phyloP scores from a whole-genome alignment of 2,888 invertebrate species.

The Crocallis elinguaria region DNA sequence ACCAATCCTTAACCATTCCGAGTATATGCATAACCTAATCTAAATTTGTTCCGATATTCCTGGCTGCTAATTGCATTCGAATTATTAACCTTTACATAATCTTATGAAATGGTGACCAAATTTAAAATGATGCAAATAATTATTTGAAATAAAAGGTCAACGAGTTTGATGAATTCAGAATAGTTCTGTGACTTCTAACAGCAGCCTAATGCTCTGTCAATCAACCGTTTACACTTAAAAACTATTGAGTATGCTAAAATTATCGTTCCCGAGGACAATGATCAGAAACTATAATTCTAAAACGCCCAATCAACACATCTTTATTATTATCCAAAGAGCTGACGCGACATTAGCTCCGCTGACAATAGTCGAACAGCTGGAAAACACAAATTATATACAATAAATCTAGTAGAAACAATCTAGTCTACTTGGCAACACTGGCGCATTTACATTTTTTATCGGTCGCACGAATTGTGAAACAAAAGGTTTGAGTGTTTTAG shows the following conservation, averaged over 20 bases:
- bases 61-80: no score
- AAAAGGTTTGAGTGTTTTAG: slow-evolving; percentile 63
- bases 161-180: slow-evolving; percentile 9
- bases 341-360: slow-evolving; percentile 15
- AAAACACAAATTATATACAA: slow-evolving; percentile 50
- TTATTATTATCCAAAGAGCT: slow-evolving; percentile 9
- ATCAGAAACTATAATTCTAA: slow-evolving; percentile 9
- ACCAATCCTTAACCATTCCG: no score
- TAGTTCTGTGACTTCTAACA: not conserved
- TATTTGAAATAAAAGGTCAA: slow-evolving; percentile 10
- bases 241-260: slow-evolving; percentile 16
- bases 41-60: no score
- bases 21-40: no score
- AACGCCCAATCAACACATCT: slow-evolving; percentile 17
- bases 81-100: no score
- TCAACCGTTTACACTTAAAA: no score
- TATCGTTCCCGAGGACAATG: slow-evolving; percentile 15
- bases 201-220: not conserved
- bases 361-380: slow-evolving; percentile 52
- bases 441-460: slow-evolving; percentile 38
- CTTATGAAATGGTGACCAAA: no score
- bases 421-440: slow-evolving; percentile 47
- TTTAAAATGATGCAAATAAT: not conserved
- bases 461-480: slow-evolving; percentile 52
- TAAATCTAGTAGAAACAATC: slow-evolving; percentile 44